phyloP scores from a whole-genome alignment of 2,888 invertebrate species.

The Phytoseiulus persimilis region DNA sequence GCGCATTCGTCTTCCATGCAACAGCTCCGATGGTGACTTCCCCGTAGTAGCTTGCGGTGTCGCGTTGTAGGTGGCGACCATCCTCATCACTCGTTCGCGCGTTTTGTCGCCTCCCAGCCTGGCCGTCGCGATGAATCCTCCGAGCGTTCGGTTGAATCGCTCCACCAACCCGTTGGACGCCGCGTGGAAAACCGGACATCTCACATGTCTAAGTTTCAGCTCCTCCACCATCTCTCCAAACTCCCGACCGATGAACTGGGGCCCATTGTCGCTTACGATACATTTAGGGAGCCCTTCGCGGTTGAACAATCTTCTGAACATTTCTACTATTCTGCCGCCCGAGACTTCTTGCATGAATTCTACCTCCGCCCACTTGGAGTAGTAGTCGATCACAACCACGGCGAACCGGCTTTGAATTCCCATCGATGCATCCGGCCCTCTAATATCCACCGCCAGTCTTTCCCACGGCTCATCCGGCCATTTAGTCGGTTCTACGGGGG shows the following conservation, averaged over 20 bases:
- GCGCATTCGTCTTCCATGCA: too few relatives aligned
- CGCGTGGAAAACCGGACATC: too few relatives aligned
- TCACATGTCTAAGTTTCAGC: too few relatives aligned
- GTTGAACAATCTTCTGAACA: not conserved
- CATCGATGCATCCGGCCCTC: not conserved
- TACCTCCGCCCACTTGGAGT: not conserved
- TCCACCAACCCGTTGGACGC: too few relatives aligned
- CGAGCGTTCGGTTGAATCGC: too few relatives aligned
- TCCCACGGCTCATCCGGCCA: not conserved
- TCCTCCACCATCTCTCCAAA: too few relatives aligned
- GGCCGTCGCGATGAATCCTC: too few relatives aligned
- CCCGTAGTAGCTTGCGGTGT: constrained; percentile 6
- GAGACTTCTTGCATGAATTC: not conserved
- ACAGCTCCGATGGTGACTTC: not conserved
- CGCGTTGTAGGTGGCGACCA: not conserved
- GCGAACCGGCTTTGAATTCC: not conserved
- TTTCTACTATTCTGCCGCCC: not conserved
- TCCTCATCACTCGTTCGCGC: not conserved
- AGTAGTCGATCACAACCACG: not conserved
- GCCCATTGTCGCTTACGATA: not conserved
- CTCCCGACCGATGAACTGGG: not conserved
- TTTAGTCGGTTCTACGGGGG: not conserved
- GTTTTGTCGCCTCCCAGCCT: too few relatives aligned
- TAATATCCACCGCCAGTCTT: not conserved
- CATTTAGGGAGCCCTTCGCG: not conserved